Percentiles rank a stretch among this genome's conserved stretches.
These are phyloP conservation scores for Standfussiana lucernea DNA, from an alignment of 2,888 invertebrate genomes.

Conservation along the genomic window DNA sequence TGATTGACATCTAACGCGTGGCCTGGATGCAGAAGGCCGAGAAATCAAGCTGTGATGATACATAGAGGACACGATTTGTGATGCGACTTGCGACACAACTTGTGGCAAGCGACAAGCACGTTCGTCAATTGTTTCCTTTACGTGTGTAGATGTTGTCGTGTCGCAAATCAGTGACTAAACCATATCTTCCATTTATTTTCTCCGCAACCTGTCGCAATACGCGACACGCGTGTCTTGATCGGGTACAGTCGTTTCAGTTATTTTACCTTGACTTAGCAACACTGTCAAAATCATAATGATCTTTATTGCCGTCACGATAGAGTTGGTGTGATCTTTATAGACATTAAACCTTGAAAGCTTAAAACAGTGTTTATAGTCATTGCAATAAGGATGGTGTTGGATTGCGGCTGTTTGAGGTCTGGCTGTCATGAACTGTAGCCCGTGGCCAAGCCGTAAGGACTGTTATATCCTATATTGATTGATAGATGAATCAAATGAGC, in stretches of 20 bases:
- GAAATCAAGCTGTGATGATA: slow-evolving; percentile 37
- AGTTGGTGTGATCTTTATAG: too few relatives aligned
- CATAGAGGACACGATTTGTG: background rate
- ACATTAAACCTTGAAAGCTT: too few relatives aligned
- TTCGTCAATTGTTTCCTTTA: background rate
- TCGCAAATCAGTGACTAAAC: too few relatives aligned
- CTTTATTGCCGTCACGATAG: background rate
- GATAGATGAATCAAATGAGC: slow-evolving; percentile 20
- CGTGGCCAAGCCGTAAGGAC: background rate
- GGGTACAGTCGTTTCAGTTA: background rate
- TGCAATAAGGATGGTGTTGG: too few relatives aligned
- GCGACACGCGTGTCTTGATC: background rate
- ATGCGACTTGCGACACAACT: background rate
- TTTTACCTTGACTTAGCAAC: background rate
- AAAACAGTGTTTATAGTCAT: too few relatives aligned
- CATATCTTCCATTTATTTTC: too few relatives aligned
- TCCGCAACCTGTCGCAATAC: too few relatives aligned
- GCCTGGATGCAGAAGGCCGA: slow-evolving; percentile 30
- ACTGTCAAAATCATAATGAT: background rate
- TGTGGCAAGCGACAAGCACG: background rate
- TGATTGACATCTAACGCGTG: slow-evolving; percentile 48
- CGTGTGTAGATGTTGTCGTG: background rate
- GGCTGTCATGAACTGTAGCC: background rate
- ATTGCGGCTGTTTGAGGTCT: too few relatives aligned
- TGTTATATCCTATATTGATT: slow-evolving; percentile 45